A percentile compares a stretch with the other conserved stretches of the same genome.
These are phyloP conservation scores for Lasioglossum oenotherae DNA, from an alignment of 2,888 invertebrate species.

Conservation along the genomic window DNA sequence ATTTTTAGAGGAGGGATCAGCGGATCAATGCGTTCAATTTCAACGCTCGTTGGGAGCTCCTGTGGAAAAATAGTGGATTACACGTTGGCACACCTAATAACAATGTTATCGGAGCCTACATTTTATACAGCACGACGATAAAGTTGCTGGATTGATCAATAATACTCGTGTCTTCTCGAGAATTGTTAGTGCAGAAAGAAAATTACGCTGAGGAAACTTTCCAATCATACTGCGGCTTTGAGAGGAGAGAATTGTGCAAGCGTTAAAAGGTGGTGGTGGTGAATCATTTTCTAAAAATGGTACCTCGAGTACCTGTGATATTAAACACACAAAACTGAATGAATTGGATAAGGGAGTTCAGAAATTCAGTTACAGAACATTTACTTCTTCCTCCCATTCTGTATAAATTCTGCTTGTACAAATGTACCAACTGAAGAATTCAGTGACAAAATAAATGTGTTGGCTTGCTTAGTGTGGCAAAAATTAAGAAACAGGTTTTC, in stretches of 20 bases:
- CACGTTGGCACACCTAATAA: not conserved
- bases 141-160: not conserved
- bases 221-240: not conserved
- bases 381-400: too few species aligned
- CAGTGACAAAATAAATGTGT: too few species aligned
- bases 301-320: not conserved
- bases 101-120: not conserved
- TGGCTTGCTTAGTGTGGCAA: not conserved
- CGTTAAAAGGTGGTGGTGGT: too few species aligned
- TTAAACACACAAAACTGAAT: not conserved
- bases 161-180: not conserved
- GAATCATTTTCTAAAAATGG: not conserved
- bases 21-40: not conserved
- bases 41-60: not conserved
- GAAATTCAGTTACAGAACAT: too few species aligned
- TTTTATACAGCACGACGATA: not conserved
- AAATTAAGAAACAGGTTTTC: not conserved
- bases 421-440: not conserved
- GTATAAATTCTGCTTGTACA: not conserved
- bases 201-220: not conserved
- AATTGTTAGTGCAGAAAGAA: not conserved
- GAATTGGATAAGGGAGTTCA: too few species aligned
- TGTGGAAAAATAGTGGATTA: conserved; percentile 1
- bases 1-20: not conserved
- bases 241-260: not conserved